Conservation (phyloP, 2,888 invertebrate species). For the Amitus sp. region DNA sequence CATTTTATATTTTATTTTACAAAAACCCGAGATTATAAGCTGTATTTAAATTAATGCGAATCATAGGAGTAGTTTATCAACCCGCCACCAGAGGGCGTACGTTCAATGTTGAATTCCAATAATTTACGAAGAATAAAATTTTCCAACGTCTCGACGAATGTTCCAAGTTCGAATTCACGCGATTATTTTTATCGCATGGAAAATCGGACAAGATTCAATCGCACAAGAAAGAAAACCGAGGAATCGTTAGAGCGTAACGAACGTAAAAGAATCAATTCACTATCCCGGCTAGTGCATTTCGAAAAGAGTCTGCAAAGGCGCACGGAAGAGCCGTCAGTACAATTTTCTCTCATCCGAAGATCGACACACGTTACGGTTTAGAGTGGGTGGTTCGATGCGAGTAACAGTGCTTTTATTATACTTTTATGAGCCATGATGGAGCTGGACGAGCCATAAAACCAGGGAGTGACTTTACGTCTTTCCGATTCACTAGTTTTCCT, state of each 20-base stretch:
- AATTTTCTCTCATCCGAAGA: constrained; percentile 35
- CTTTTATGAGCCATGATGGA: constrained; percentile 64
- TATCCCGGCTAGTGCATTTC: constrained; percentile 34
- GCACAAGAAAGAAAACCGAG: constrained; percentile 13
- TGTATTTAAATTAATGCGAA: no score
- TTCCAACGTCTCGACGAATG: no score
- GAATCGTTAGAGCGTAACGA: constrained; percentile 34
- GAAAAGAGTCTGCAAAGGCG: constrained; percentile 10
- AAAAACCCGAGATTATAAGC: no score
- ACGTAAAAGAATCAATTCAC: constrained; percentile 64
- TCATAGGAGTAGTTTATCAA: no score
- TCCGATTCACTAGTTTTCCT: constrained; percentile 40
- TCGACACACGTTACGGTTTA: constrained; percentile 53
- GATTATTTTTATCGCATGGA: neutral
- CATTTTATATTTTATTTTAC: no score
- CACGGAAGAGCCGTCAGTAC: constrained; percentile 13
- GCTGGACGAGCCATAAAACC: constrained; percentile 64
- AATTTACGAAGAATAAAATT: neutral
- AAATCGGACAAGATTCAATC: neutral
- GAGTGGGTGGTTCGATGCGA: constrained; percentile 49
- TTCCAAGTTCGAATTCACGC: no score
- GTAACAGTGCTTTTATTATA: constrained; percentile 64
- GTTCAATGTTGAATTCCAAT: no score
- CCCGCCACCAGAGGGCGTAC: no score
- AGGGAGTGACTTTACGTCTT: constrained; percentile 48